These are phyloP conservation scores for Cantharis flavilabris DNA, from an alignment of 2,888 invertebrate species.

Conservation along the genomic window DNA sequence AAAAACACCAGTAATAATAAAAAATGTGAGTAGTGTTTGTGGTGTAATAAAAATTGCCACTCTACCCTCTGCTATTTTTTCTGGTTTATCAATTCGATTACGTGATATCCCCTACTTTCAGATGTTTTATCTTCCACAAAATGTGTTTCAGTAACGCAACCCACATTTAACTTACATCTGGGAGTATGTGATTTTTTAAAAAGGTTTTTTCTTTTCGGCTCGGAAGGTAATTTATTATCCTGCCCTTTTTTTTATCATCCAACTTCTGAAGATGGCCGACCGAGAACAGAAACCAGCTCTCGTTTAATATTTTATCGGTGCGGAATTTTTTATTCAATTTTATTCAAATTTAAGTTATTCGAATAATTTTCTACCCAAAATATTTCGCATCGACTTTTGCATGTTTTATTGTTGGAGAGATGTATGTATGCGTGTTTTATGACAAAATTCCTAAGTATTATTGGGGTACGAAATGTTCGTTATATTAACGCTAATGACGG, in stretches of 20 bases:
- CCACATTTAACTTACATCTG: not conserved
- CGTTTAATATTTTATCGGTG: not conserved
- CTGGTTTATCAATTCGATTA: not conserved
- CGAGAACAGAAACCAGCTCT: not conserved
- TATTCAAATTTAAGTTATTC: not conserved
- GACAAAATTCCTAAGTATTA: not conserved
- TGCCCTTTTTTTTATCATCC: not conserved
- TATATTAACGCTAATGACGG: slow-evolving; percentile 20
- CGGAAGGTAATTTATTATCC: not conserved
- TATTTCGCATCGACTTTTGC: not conserved
- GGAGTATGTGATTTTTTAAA: not conserved
- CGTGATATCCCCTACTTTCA: not conserved
- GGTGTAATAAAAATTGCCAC: not conserved
- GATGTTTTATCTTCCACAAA: not conserved
- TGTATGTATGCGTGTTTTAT: not conserved
- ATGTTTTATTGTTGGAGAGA: not conserved
- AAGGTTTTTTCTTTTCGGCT: not conserved
- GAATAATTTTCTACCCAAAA: not conserved
- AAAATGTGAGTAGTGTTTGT: not conserved
- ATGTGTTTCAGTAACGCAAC: not conserved
- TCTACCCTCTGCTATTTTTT: not conserved
- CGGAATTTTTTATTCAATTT: not conserved
- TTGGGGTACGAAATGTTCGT: slow-evolving; percentile 7
- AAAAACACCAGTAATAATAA: not conserved
- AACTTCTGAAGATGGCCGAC: not conserved